phyloP scores from a whole-genome alignment of 2,113 vertebrate species.

The Sardina pilchardus region DNA sequence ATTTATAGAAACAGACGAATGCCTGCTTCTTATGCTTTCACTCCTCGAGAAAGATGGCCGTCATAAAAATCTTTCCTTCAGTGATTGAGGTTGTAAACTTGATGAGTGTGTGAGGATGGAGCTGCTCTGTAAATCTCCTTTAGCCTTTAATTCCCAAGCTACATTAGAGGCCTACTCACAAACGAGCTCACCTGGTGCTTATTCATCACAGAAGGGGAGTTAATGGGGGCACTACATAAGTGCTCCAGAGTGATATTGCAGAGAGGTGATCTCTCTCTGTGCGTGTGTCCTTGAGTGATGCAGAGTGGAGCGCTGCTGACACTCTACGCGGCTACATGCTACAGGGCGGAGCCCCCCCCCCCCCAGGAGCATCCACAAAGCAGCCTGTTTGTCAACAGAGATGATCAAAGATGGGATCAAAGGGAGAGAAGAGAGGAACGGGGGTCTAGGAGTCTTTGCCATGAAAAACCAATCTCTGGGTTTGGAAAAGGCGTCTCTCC shows the following conservation, averaged over 20 bases:
- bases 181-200: not conserved
- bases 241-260: not conserved
- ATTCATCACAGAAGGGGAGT: not conserved
- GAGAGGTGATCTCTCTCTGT: not conserved
- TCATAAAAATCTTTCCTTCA: not conserved
- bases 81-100: not conserved
- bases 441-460: not conserved
- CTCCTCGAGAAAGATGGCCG: not conserved
- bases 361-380: not conserved
- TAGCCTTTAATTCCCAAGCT: not conserved
- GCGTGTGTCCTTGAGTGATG: not conserved
- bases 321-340: not conserved
- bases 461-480: not conserved
- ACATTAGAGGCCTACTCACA: not conserved
- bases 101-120: not conserved
- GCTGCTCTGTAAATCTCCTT: not conserved
- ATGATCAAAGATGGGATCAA: conserved; percentile 3
- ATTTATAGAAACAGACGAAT: not conserved
- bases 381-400: not conserved
- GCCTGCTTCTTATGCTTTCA: not conserved
- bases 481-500: not conserved
- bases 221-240: not conserved
- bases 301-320: not conserved
- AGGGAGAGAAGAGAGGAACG: not conserved
- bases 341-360: not conserved